Percentiles rank a stretch among this genome's conserved stretches.
Evolutionary conservation across 2,888 invertebrate species (phyloP).

Genomic region (Drosophila greeni): DNA sequence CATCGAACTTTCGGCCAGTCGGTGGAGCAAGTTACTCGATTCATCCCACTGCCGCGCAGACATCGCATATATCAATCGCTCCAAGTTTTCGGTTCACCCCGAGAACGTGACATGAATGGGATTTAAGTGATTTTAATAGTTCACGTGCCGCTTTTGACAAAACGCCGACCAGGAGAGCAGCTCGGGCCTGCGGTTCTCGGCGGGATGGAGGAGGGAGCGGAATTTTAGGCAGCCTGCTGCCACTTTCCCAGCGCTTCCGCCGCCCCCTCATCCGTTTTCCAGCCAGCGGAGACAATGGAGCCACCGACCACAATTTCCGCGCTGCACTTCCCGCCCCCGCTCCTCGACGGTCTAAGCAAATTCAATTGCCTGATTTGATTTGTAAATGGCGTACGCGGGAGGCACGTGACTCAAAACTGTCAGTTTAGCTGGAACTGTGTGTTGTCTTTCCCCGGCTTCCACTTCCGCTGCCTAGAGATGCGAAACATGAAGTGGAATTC

Average conservation of each 20-base stretch:
- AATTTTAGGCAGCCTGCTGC: slow-evolving; percentile 29
- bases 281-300: slow-evolving; percentile 52
- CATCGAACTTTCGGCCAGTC: slow-evolving; percentile 44
- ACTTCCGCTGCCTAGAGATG: slow-evolving; percentile 15
- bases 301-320: slow-evolving; percentile 62
- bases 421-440: slow-evolving; percentile 42
- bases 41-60: slow-evolving; percentile 36
- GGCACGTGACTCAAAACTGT: slow-evolving; percentile 67
- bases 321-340: slow-evolving; percentile 20
- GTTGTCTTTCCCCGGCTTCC: background rate
- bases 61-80: slow-evolving; percentile 66
- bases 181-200: background rate
- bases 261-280: slow-evolving; percentile 46
- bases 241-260: slow-evolving; percentile 47
- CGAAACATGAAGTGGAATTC: background rate
- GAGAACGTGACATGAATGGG: slow-evolving; percentile 76
- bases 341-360: slow-evolving; percentile 55
- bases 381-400: slow-evolving; percentile 54
- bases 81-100: slow-evolving; percentile 57
- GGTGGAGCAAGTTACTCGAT: slow-evolving; percentile 51
- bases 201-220: background rate
- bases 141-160: slow-evolving; percentile 76
- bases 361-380: slow-evolving; percentile 49
- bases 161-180: slow-evolving; percentile 50
- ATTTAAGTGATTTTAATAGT: slow-evolving; percentile 77